phyloP scores from a whole-genome alignment of 1,140 invertebrate species.

The Macrotrachela quadricornifera region DNA sequence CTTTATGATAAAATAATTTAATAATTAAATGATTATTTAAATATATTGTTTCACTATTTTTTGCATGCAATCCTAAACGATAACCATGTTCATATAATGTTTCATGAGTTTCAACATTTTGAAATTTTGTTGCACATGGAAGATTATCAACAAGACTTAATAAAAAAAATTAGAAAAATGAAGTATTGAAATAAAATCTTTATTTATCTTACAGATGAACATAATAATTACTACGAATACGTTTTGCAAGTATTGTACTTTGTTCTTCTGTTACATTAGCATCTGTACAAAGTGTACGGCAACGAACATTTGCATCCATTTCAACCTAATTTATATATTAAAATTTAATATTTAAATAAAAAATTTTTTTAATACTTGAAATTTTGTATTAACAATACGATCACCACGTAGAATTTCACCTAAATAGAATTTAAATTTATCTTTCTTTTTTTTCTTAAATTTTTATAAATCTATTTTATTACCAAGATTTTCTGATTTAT shows the following conservation, averaged over 20 bases:
- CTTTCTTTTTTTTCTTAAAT: too few relatives aligned
- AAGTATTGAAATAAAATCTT: constrained; percentile 8
- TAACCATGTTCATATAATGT: constrained; percentile 79
- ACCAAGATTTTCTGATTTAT: constrained; percentile 70
- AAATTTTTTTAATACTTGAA: too few relatives aligned
- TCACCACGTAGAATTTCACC: constrained; percentile 60
- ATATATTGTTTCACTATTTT: not conserved
- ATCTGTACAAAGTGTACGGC: constrained; percentile 53
- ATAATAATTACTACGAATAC: constrained; percentile 51
- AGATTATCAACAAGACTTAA: constrained; percentile 79
- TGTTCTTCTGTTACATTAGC: constrained; percentile 7
- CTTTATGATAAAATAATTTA: constrained; percentile 67
- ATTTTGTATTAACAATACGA: constrained; percentile 69
- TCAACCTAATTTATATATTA: constrained; percentile 19
- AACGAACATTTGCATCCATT: constrained; percentile 58
- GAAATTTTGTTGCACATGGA: constrained; percentile 66
- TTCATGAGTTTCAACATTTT: constrained; percentile 47
- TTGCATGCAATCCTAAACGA: constrained; percentile 36
- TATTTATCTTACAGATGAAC: constrained; percentile 62
- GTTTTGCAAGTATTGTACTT: constrained; percentile 46
- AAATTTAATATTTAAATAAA: too few relatives aligned
- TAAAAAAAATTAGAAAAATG: constrained; percentile 17
- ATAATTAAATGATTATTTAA: constrained; percentile 86
- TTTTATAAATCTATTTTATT: too few relatives aligned
- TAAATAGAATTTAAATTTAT: too few relatives aligned